These are phyloP conservation scores for Melinaea menophilus DNA, from an alignment of 2,888 invertebrate genomes.

Conservation along the genomic window DNA sequence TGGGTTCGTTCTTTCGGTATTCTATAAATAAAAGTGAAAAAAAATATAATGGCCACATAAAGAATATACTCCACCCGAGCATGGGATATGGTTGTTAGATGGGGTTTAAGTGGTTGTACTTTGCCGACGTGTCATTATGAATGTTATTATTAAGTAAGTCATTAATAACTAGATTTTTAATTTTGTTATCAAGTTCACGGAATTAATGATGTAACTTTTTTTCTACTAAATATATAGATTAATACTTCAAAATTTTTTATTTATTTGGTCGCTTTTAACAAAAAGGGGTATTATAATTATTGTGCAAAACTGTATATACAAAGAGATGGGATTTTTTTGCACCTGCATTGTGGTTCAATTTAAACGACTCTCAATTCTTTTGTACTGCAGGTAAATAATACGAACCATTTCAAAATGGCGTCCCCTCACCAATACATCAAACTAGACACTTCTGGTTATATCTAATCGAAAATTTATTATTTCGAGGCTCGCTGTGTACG, in stretches of 20 bases:
- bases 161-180: not conserved
- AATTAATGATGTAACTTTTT: not conserved
- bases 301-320: constrained; percentile 64
- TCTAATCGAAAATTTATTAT: constrained; percentile 76
- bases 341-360: constrained; percentile 66
- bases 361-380: constrained; percentile 57
- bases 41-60: constrained; percentile 69
- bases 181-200: no score
- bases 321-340: constrained; percentile 49
- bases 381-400: constrained; percentile 67
- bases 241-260: constrained; percentile 1
- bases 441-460: constrained; percentile 60
- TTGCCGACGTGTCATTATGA: constrained; percentile 34
- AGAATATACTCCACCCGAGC: constrained; percentile 66
- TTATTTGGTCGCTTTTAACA: constrained; percentile 31
- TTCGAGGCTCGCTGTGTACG: constrained; percentile 62
- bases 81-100: constrained; percentile 54
- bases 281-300: constrained; percentile 49
- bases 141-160: not conserved
- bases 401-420: constrained; percentile 51
- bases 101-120: constrained; percentile 49
- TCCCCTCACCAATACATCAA: constrained; percentile 63
- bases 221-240: not conserved
- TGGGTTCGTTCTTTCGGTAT: constrained; percentile 56
- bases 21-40: constrained; percentile 67